Conservation (phyloP, 2,113 vertebrate species). For the Leucoraja erinaceus region DNA sequence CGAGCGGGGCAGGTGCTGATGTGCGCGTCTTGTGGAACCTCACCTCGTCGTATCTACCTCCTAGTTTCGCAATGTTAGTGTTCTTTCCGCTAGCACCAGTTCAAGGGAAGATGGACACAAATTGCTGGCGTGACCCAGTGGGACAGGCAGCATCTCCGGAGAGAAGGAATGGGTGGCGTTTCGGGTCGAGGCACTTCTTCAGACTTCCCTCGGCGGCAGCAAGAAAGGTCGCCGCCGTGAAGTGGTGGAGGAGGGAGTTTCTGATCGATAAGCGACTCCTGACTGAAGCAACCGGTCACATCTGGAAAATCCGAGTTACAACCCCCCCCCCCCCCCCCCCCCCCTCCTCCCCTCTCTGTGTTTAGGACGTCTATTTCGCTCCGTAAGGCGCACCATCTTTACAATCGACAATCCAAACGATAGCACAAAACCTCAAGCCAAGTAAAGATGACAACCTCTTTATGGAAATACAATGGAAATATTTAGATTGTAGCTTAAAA, state of each 20-base stretch:
- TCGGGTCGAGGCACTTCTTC: too few species aligned
- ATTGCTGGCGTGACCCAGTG: too few species aligned
- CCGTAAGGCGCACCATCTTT: background rate
- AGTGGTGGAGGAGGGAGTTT: background rate
- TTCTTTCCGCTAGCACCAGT: background rate
- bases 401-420: background rate
- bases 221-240: background rate
- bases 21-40: too few species aligned
- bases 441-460: background rate
- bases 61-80: background rate
- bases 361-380: background rate
- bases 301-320: background rate
- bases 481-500: background rate
- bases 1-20: background rate
- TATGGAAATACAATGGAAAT: background rate
- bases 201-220: background rate
- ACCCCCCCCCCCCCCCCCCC: too few species aligned
- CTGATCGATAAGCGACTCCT: background rate
- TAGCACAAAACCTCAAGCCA: background rate
- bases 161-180: too few species aligned
- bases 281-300: background rate
- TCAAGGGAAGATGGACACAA: background rate
- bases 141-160: too few species aligned
- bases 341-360: background rate
- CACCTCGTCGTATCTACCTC: background rate